Conservation (phyloP, 2,888 invertebrate genomes). For the Philereme transversata region DNA sequence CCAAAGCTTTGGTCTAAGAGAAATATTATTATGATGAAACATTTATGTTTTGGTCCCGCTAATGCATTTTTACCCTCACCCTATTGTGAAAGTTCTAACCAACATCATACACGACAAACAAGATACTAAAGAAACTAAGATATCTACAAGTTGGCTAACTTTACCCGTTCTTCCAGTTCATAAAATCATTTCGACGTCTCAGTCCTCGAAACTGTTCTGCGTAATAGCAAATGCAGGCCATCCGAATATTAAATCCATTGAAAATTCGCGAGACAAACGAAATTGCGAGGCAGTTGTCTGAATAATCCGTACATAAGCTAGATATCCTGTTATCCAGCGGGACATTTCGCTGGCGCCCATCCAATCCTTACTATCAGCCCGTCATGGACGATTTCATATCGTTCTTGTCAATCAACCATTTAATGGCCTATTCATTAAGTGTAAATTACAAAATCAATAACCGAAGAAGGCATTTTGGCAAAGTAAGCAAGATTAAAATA, state of each 20-base stretch:
- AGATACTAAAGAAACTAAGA: background rate
- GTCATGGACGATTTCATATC: conserved; percentile 24
- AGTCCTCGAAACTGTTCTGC: background rate
- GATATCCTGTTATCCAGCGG: conserved; percentile 54
- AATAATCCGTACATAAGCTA: conserved; percentile 57
- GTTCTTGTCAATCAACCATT: conserved; percentile 4
- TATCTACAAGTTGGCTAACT: background rate
- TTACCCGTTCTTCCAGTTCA: conserved; percentile 16
- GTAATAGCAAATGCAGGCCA: conserved; percentile 22
- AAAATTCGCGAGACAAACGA: conserved; percentile 48
- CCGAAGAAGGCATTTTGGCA: too few relatives aligned
- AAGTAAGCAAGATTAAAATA: too few relatives aligned
- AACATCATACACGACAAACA: background rate
- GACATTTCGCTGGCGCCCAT: conserved; percentile 62
- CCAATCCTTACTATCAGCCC: conserved; percentile 51
- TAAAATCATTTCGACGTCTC: conserved; percentile 7
- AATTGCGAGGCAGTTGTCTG: conserved; percentile 55
- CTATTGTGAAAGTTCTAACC: background rate
- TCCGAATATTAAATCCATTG: conserved; percentile 39
- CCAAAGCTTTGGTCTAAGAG: too few relatives aligned
- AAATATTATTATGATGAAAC: too few relatives aligned
- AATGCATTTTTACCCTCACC: background rate
- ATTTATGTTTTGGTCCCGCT: too few relatives aligned
- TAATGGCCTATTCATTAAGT: too few relatives aligned
- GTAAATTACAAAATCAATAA: too few relatives aligned